A percentile compares a stretch with the other conserved stretches of the same genome.
phyloP scores from a whole-genome alignment of 1,140 invertebrate species.

The Eurosta solidaginis region DNA sequence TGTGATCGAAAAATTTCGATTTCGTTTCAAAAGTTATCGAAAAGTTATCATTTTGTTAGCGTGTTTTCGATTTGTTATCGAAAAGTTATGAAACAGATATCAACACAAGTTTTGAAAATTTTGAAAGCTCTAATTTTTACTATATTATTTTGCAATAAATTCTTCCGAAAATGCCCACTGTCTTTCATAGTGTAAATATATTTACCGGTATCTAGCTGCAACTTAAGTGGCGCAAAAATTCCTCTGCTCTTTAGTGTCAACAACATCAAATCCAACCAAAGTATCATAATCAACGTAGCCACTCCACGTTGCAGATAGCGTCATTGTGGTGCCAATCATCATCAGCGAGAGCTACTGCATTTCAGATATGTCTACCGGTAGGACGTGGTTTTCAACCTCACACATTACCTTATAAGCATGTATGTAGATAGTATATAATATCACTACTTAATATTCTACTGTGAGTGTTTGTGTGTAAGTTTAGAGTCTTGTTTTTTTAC shows the following conservation, averaged over 20 bases:
- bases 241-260: neutral
- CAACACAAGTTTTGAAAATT: too few relatives aligned
- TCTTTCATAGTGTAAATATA: too few relatives aligned
- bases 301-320: neutral
- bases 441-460: neutral
- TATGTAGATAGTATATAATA: neutral
- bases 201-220: neutral
- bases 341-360: constrained; percentile 2
- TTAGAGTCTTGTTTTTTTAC: constrained; percentile 1
- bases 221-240: constrained; percentile 24
- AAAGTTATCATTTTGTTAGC: too few relatives aligned
- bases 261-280: too few relatives aligned
- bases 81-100: too few relatives aligned
- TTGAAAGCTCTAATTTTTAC: too few relatives aligned
- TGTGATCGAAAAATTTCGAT: too few relatives aligned
- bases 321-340: neutral
- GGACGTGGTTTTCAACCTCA: neutral
- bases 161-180: too few relatives aligned
- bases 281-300: neutral
- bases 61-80: too few relatives aligned
- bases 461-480: neutral
- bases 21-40: too few relatives aligned
- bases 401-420: neutral
- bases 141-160: too few relatives aligned
- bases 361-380: neutral